These are phyloP conservation scores for Amiota communis DNA, from an alignment of 2,888 invertebrate genomes.

Conservation along the genomic window DNA sequence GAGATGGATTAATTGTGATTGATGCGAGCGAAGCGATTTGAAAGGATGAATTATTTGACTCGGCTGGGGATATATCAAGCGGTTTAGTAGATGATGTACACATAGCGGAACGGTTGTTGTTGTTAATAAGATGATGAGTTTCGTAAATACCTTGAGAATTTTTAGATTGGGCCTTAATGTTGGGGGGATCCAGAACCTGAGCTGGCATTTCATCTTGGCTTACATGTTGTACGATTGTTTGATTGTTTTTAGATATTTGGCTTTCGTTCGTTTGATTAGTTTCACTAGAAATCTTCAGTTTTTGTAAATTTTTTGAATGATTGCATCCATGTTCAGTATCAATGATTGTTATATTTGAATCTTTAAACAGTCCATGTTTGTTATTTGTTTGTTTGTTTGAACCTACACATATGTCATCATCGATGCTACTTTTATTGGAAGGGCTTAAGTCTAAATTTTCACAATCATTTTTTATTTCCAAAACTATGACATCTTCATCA, in stretches of 20 bases:
- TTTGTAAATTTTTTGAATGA: too few species aligned
- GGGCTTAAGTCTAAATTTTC: constrained; percentile 33
- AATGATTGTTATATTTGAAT: constrained; percentile 7
- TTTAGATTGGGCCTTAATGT: too few species aligned
- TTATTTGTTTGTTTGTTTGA: constrained; percentile 17
- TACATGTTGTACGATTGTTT: background rate
- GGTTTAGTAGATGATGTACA: background rate
- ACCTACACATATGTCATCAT: too few species aligned
- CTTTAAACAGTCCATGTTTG: constrained; percentile 45
- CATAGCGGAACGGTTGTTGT: too few species aligned
- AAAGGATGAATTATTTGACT: background rate
- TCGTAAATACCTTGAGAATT: constrained; percentile 7
- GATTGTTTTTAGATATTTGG: background rate
- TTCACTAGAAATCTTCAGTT: constrained; percentile 1
- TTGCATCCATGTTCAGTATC: background rate
- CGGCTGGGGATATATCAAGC: constrained; percentile 1
- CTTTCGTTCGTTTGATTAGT: constrained; percentile 8
- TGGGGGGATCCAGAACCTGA: too few species aligned
- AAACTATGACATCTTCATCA: constrained; percentile 42
- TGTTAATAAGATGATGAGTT: background rate
- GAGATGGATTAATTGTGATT: background rate
- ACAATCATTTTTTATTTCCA: constrained; percentile 49
- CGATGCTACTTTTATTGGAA: constrained; percentile 10
- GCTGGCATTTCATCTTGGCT: background rate
- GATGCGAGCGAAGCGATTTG: constrained; percentile 20